Conservation (phyloP, 2,888 invertebrate genomes). For the Amblyjoppa fuscipennis region DNA sequence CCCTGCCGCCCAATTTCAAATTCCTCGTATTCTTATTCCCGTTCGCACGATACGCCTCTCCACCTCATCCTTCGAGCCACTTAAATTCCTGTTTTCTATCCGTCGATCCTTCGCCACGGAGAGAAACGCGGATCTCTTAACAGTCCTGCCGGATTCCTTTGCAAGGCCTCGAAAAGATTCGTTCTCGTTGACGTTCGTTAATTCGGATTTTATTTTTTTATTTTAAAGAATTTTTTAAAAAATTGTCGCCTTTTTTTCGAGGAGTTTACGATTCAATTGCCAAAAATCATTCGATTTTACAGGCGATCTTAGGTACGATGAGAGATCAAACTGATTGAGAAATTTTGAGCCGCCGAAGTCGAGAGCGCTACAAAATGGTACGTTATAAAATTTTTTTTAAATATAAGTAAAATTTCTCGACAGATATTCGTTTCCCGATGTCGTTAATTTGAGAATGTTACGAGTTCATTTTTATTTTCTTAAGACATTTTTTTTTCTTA, state of each 20-base stretch:
- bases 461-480: not conserved
- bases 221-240: not conserved
- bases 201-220: not conserved
- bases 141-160: not conserved
- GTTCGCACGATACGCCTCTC: slow-evolving; percentile 13
- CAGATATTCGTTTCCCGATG: not conserved
- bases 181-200: not conserved
- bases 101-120: not conserved
- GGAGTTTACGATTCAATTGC: not conserved
- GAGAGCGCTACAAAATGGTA: not conserved
- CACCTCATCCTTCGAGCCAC: slow-evolving; percentile 15
- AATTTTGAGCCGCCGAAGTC: too few species aligned
- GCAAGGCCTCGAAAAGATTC: not conserved
- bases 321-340: too few species aligned
- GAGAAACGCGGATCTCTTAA: slow-evolving; percentile 11
- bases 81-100: slow-evolving; percentile 45
- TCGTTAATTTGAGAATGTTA: not conserved
- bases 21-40: slow-evolving; percentile 50
- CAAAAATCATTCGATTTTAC: too few species aligned
- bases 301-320: too few species aligned
- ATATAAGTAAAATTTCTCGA: not conserved
- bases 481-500: not conserved
- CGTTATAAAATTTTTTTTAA: not conserved
- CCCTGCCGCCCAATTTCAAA: slow-evolving; percentile 34
- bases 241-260: not conserved